A percentile compares a stretch with the other conserved stretches of the same genome.
These are phyloP conservation scores for Goniozus legneri DNA, from an alignment of 1,140 invertebrate species.

Conservation along the genomic window DNA sequence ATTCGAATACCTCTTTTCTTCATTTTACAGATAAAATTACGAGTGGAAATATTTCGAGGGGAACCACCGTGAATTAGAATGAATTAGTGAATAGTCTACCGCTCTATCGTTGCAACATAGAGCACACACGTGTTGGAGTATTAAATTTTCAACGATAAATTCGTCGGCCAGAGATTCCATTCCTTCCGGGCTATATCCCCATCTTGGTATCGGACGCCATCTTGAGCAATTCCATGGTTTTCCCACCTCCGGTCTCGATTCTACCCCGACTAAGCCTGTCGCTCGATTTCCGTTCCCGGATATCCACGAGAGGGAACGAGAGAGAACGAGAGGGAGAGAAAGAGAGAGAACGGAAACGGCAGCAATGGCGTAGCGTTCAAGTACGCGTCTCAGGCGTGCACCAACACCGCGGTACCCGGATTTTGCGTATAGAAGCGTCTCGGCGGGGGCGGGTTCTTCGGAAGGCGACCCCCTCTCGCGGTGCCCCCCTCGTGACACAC, in stretches of 20 bases:
- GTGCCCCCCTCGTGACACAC: too few relatives aligned
- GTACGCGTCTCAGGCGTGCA: too few relatives aligned
- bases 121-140: too few relatives aligned
- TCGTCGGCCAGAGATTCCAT: too few relatives aligned
- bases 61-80: too few relatives aligned
- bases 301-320: background rate
- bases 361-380: too few relatives aligned
- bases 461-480: constrained; percentile 20
- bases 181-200: too few relatives aligned
- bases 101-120: background rate
- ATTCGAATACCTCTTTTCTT: background rate
- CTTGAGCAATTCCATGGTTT: constrained; percentile 13
- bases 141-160: too few relatives aligned
- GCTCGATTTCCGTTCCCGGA: background rate
- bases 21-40: too few relatives aligned
- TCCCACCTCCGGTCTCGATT: constrained; percentile 1
- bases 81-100: too few relatives aligned
- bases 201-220: constrained; percentile 11
- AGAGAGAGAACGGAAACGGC: background rate
- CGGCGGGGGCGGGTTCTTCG: background rate
- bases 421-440: constrained; percentile 23
- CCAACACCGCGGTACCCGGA: too few relatives aligned
- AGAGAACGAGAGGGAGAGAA: constrained; percentile 5
- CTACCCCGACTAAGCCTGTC: background rate
- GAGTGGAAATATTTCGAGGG: too few relatives aligned